Conservation (phyloP, 2,888 invertebrate genomes). For the Caenorhabditis panamensis region DNA sequence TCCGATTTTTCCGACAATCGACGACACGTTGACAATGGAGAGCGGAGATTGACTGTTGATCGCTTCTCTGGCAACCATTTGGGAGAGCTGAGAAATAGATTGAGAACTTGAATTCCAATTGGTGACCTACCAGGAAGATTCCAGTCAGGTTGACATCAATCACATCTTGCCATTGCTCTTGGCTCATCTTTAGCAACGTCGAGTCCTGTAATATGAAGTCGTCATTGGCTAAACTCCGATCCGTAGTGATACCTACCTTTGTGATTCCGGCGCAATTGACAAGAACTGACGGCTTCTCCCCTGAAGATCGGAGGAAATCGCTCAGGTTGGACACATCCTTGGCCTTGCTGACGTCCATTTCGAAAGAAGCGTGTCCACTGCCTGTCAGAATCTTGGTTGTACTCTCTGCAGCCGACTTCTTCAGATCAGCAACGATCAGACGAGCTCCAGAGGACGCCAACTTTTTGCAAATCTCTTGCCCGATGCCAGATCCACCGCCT, state of each 20-base stretch:
- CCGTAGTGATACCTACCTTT: slow-evolving; percentile 53
- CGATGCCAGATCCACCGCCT: slow-evolving; percentile 96
- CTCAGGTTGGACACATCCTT: slow-evolving; percentile 81
- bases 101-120: not conserved
- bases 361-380: slow-evolving; percentile 39
- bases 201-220: slow-evolving; percentile 86
- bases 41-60: slow-evolving; percentile 85
- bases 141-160: slow-evolving; percentile 91
- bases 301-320: slow-evolving; percentile 82
- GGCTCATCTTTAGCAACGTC: slow-evolving; percentile 89
- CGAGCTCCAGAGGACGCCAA: slow-evolving; percentile 91
- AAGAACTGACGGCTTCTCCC: slow-evolving; percentile 86
- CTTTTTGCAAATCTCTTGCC: slow-evolving; percentile 89
- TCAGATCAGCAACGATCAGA: slow-evolving; percentile 89
- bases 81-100: slow-evolving; percentile 86
- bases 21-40: slow-evolving; percentile 89
- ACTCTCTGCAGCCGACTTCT: slow-evolving; percentile 86
- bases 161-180: slow-evolving; percentile 87
- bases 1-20: slow-evolving; percentile 89
- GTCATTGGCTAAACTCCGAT: too few relatives aligned
- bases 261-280: slow-evolving; percentile 86
- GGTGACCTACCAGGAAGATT: slow-evolving; percentile 37
- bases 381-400: slow-evolving; percentile 84
- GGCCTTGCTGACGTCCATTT: slow-evolving; percentile 65
- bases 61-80: slow-evolving; percentile 88